Base-by-base conservation (phyloP, 2,888 invertebrate species). In the Drosophila austrosaltans region DNA sequence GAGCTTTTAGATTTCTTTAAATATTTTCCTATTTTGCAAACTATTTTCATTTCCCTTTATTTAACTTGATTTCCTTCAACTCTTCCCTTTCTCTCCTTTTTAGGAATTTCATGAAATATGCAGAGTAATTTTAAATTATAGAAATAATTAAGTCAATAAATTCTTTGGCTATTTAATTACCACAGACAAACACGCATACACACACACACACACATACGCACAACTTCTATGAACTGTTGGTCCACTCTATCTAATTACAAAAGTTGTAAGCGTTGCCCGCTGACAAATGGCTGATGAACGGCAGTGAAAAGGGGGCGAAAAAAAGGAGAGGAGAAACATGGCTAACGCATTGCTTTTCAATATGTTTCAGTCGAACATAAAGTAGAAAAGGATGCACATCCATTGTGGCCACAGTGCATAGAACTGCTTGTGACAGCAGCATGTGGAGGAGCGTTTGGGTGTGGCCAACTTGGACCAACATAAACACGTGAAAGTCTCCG, bases 241-340 rank as follows among this genome's bases (percentile, higher is more conserved):
- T 40, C 36, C 80, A 78, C 76, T 79, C 72, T 73, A 80, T 80
- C 79, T 85, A 85, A 85, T 85, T 83, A 81, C 71, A 64, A 83
- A 83, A 83, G 85, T 83, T 82, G 62, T 62, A 25, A 40, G 20
- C 30, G 44, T 67, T 66, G 53, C 28, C 68, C 74, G 39, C 71
- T 81, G 84, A 82, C 76, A 85, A 83, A 84, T 79, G 78, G 79
- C 70, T 61, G 63, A 64, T 79, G 75, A 77, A 66, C 64, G 67
- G 42, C 56, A 10, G 12, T 12, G 28, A 59, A 48, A 10, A 53
- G 16, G 8, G 53, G 25, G 16, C 16, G 0, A 16, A 16, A 16
- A 42, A 42, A 42, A 6, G 16, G 7, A 42, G 5, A 20, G 22
- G 3, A 22, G 22, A 12, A 25, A 10, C 25, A 48, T 48, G 4